A percentile compares a stretch with the other conserved stretches of the same genome.
Evolutionary conservation across 2,888 invertebrate genomes (phyloP).

Genomic region (Eustalomyia histrio): DNA sequence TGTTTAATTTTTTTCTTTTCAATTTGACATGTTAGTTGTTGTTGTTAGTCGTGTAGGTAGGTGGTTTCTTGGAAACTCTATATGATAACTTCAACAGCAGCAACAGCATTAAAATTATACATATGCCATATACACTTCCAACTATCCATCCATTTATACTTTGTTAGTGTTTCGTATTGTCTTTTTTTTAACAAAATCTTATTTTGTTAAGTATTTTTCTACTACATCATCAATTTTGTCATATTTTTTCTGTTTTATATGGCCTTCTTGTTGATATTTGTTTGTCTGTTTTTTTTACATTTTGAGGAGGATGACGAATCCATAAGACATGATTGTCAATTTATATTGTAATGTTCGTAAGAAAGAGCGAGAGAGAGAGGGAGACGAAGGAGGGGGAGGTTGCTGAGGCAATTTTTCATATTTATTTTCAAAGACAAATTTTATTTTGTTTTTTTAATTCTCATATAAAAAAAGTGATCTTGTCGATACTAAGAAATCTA

Average conservation of each 20-base stretch:
- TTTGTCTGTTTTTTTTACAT: conserved; percentile 6
- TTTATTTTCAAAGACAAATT: neutral
- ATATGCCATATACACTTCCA: conserved; percentile 14
- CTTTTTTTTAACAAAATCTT: conserved; percentile 33
- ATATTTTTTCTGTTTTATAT: conserved; percentile 39
- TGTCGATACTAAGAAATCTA: conserved; percentile 32
- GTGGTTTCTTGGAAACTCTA: conserved; percentile 62
- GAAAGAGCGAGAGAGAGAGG: conserved; percentile 5
- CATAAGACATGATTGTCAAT: conserved; percentile 54
- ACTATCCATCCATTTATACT: conserved; percentile 21
- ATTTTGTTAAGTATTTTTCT: conserved; percentile 32
- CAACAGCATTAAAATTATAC: conserved; percentile 8
- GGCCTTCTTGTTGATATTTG: conserved; percentile 23
- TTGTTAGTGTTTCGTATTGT: conserved; percentile 27
- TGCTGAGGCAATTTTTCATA: neutral
- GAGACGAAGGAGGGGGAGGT: conserved; percentile 25
- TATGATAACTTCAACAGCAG: conserved; percentile 33
- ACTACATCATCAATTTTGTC: conserved; percentile 58
- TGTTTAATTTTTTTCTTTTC: conserved; percentile 29
- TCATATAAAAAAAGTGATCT: conserved; percentile 37
- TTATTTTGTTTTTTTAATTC: neutral
- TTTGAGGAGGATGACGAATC: conserved; percentile 51
- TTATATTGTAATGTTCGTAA: conserved; percentile 13
- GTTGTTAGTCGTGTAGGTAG: conserved; percentile 34
- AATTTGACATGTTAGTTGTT: conserved; percentile 26